phyloP scores from a whole-genome alignment of 2,888 invertebrate species.

The Rhorus exstirpatorius region DNA sequence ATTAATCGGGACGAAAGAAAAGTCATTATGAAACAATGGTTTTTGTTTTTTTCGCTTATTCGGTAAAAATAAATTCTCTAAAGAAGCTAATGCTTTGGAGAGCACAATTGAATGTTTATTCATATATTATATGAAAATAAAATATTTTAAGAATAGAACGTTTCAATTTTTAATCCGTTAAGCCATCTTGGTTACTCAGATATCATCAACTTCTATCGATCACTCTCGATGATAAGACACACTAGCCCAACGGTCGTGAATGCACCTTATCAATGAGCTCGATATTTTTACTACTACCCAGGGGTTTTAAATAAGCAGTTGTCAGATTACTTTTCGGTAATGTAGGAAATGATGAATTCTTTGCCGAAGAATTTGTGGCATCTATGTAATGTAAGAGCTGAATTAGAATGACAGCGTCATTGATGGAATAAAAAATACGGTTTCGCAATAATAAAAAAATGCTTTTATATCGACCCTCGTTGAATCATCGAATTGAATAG shows the following conservation, averaged over 20 bases:
- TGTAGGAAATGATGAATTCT: conserved; percentile 1
- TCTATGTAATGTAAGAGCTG: no score
- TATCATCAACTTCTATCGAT: not conserved
- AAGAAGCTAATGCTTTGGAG: not conserved
- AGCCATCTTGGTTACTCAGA: no score
- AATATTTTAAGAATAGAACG: not conserved
- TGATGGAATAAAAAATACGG: conserved; percentile 9
- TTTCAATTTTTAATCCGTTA: not conserved
- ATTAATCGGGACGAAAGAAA: not conserved
- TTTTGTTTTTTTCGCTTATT: not conserved
- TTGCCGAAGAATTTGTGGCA: not conserved
- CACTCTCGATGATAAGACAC: no score
- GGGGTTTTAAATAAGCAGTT: not conserved
- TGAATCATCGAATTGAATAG: not conserved
- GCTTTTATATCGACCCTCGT: not conserved
- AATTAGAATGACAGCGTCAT: conserved; percentile 14
- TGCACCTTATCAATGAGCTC: no score
- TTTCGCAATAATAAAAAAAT: not conserved
- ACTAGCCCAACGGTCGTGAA: no score
- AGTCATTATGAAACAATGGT: no score
- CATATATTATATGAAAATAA: not conserved
- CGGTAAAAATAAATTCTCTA: not conserved
- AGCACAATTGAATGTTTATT: not conserved
- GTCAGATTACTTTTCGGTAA: conserved; percentile 14
- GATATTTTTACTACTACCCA: no score